Evolutionary conservation across 2,797 vertebrate species (phyloP), one percentile per base, ranked within the genome.

Genomic region (Enteromius treurensis): DNA sequence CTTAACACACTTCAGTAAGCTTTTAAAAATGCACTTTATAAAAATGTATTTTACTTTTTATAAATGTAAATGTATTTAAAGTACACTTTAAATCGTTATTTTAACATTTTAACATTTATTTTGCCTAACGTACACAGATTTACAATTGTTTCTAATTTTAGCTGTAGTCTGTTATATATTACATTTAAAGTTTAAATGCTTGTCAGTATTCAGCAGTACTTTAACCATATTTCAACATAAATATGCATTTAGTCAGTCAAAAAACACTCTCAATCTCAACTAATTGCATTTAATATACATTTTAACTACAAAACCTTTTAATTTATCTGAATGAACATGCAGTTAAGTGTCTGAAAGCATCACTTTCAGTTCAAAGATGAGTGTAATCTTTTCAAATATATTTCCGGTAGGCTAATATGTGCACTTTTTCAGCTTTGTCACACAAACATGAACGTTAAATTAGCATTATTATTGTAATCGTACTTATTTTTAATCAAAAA

Each of bases 391-490:
- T 69, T 23, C 7, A 11, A 40, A 9, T 13, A 68, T 45, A 45
- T 69, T 69, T 69, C 21, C n/a, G n/a, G 13, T 14, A 40, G 40
- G 40, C 40, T 42, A 49, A 29, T 47, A 29, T 11, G 45, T 19
- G 26, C 17, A 71, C 8, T 49, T 73, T 73, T 73, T 73, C 45
- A 73, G 2, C 26, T 51, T 49, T 49, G 45, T 51, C 70, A 73
- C 45, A 49, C 4, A 73, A 8, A 47, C 7, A 47, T 15, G 14
- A 47, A 14, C 23, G 10, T 15, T 14, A 60, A 60, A 60, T 5
- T 26, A 60, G 11, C 10, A 26, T 60, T 60, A 60, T 11, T 55
- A 8, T 21, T 53, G 19, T 2, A 60, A 26, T 23, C 10, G 9
- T n/a, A 58, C 11, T 23, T 5, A 55, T 55, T 23, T 58, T 58